Evolutionary conservation across 2,797 vertebrate species (phyloP), one percentile per base, ranked within the genome.

Genomic region (Helicolenus hilgendorfi): DNA sequence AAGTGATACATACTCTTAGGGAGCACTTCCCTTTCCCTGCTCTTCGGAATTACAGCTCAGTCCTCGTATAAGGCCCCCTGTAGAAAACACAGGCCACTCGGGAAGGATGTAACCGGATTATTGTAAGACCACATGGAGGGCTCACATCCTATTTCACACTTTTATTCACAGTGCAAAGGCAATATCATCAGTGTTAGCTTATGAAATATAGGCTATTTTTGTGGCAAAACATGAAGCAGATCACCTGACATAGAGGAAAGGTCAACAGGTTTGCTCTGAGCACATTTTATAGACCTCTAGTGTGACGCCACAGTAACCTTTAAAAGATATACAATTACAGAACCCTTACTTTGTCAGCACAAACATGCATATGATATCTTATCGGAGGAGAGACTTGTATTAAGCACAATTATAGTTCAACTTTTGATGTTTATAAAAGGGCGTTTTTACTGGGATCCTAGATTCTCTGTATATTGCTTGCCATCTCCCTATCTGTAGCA

Each of bases 11-110:
- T 2, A 1, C 14, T 84, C 18, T 75, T 15, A 77, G 45, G 75
- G 78, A 78, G 56, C 89, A 88, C 95, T 98, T 97, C 97, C 81
- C 75, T 91, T 92, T 97, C 96, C 84, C 45, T 78, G 56, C 63
- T 84, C 82, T 59, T 15, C 79, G 79, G 87, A 93, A 93, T 72
- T 18, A 29, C 22, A 9, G 36, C 62, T 45, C 20, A 62, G 35
- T 38, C 45, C 49, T 77, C 2, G 5, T 33, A 27, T 18, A 83
- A 60, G 22, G 7, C 27, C 7, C 67, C 7, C 53, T 74, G 13
- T 24, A 49, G 18, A 83, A 14, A 64, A 14, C 56, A 3, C 1
- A 70, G 18, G 22, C 59, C 63, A 53, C 60, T 10, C 22, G 75
- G 35, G 29, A 88, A 60, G 26, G 59, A 72, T 67, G 8, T 35